Evolutionary conservation across 30 jellyfish, hydroid and myxozoan genomes (phyloP), one percentile per base, ranked within the genome.

Genomic region (Cassiopea andromeda): DNA sequence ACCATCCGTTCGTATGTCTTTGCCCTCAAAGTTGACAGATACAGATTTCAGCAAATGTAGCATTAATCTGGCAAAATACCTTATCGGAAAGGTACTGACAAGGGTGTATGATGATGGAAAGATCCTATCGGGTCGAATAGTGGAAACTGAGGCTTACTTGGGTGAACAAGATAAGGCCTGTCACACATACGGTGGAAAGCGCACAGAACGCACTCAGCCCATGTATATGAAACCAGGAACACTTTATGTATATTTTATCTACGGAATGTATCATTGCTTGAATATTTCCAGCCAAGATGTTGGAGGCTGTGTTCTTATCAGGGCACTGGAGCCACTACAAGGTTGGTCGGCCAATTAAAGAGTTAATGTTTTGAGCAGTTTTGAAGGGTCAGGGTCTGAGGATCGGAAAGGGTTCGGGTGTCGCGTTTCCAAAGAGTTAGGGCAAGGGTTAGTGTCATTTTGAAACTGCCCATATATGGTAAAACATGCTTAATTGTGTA

Each of bases 141-240:
- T 94, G 13, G 98, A 94, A 49, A 94, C 98, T 9, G 98, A 94
- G 69, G 98, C 98, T 2, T 94, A 94, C 54, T 76, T 89, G 5
- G 98, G 98, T 16, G 98, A 84, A 54, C 44, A 38, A 59, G 98
- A 94, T 71, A 80, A 80, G 60, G 98, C 98, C 2, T 94, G 98
- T 89, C 98, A 94, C 68, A 60, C 97, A 5, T 94, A 64, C 67
- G 97, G 97, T 72, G 98, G 97, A 16, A 94, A 94, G 85, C 87
- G 89, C 59, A 94, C 98, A n/a, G 92, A 89, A 50, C 75, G 97
- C 17, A 94, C 98, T 27, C 93, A 89, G 61, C 91, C 97, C 9
- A 94, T 94, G 98, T 94, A 89, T 70, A 94, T 85, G 97, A 73
- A 18, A 15, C 93, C 93, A 19, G 98, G 98, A 46, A 94, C 98